These are phyloP conservation scores for Dascillus cervinus DNA, from an alignment of 2,888 invertebrate genomes.

Conservation along the genomic window DNA sequence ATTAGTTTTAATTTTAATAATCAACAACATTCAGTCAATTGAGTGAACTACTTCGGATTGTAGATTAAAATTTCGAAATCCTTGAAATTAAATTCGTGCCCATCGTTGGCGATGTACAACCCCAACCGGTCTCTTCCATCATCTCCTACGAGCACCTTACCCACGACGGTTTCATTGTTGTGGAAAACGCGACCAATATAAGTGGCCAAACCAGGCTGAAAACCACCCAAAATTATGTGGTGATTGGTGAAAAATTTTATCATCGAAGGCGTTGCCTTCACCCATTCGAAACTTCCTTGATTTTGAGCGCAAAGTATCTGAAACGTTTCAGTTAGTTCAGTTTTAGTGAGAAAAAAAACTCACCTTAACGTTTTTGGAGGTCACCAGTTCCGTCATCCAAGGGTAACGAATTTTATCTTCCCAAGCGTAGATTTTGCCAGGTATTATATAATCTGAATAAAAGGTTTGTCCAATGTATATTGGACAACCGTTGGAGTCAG, in stretches of 20 bases:
- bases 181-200: constrained; percentile 2
- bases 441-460: constrained; percentile 1
- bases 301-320: constrained; percentile 4
- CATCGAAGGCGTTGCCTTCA: not conserved
- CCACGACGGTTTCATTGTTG: constrained; percentile 1
- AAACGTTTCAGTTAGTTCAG: not conserved
- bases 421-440: constrained; percentile 5
- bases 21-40: too few relatives aligned
- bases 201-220: constrained; percentile 1
- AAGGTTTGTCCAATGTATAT: constrained; percentile 12
- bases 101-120: constrained; percentile 5
- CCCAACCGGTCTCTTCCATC: constrained; percentile 1
- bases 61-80: constrained; percentile 6
- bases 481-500: constrained; percentile 5
- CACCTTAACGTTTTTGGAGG: constrained; percentile 6
- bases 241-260: constrained; percentile 2
- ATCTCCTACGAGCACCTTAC: constrained; percentile 3
- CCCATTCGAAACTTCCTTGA: constrained; percentile 3
- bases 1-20: too few relatives aligned
- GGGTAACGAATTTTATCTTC: constrained; percentile 5
- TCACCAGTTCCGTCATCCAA: not conserved
- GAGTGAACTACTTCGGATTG: too few relatives aligned
- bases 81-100: constrained; percentile 2
- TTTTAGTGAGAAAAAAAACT: not conserved
- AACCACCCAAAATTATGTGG: constrained; percentile 2